Conservation (phyloP, 2,888 invertebrate genomes). For the Gisinianus flammeolus region DNA sequence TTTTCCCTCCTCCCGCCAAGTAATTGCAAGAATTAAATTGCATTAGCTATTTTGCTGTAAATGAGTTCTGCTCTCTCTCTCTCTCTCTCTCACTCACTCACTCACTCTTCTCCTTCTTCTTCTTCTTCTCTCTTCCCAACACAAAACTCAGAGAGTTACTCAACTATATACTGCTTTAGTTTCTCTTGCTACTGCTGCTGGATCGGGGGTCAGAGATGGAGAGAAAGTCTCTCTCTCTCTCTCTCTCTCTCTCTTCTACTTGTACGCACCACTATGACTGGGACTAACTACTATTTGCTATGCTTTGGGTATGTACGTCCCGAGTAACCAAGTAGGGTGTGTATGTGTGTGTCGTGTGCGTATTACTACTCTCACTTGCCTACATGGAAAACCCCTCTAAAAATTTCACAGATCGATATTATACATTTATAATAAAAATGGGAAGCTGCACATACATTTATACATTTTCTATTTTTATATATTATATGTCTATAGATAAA, state of each 20-base stretch:
- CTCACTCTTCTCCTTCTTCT: background rate
- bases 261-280: background rate
- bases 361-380: background rate
- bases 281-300: background rate
- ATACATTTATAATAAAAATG: slow-evolving; percentile 45
- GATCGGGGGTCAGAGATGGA: background rate
- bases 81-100: too few species aligned
- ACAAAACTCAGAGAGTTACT: too few species aligned
- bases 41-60: background rate
- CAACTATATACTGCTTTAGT: too few species aligned
- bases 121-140: background rate
- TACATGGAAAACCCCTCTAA: slow-evolving; percentile 29
- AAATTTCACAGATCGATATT: slow-evolving; percentile 45
- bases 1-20: slow-evolving; percentile 54
- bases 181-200: background rate
- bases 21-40: slow-evolving; percentile 28
- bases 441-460: slow-evolving; percentile 29
- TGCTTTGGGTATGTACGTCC: background rate
- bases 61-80: background rate
- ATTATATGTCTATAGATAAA: background rate
- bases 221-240: background rate
- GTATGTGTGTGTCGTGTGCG: background rate
- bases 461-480: background rate
- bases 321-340: background rate
- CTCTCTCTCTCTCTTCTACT: background rate